A percentile compares a stretch with the other conserved stretches of the same genome.
Conservation (phyloP, 2,797 vertebrate genomes). For the Phataginus tetradactyla region DNA sequence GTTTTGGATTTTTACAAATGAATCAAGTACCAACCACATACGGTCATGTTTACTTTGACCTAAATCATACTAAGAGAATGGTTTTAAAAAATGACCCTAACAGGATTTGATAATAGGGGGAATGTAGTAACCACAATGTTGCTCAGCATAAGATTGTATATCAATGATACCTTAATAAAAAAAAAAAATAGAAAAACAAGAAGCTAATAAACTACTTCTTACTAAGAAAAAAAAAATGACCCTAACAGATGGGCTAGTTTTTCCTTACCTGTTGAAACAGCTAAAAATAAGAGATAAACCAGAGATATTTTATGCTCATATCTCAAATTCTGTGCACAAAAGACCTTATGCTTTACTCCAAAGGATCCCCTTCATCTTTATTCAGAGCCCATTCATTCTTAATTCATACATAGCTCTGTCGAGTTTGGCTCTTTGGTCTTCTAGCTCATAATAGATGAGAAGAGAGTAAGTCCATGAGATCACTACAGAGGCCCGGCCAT, state of each 20-base stretch:
- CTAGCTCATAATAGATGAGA: background rate
- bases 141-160: too few species aligned
- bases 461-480: background rate
- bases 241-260: background rate
- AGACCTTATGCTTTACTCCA: background rate
- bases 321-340: background rate
- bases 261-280: background rate
- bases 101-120: too few species aligned
- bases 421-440: background rate
- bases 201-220: background rate
- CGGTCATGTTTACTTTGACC: background rate
- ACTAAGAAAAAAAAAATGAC: background rate
- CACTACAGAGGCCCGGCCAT: background rate
- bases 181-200: too few species aligned
- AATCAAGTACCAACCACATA: background rate
- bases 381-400: background rate
- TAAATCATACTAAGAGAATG: background rate
- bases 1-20: constrained; percentile 14
- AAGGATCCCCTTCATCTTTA: background rate
- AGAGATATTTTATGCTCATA: background rate
- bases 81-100: too few species aligned
- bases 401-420: background rate
- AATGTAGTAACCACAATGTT: too few species aligned
- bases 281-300: background rate
- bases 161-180: too few species aligned